A percentile compares a stretch with the other conserved stretches of the same genome.
phyloP scores from a whole-genome alignment of 2,113 vertebrate species.

The Prunella fulvescens region DNA sequence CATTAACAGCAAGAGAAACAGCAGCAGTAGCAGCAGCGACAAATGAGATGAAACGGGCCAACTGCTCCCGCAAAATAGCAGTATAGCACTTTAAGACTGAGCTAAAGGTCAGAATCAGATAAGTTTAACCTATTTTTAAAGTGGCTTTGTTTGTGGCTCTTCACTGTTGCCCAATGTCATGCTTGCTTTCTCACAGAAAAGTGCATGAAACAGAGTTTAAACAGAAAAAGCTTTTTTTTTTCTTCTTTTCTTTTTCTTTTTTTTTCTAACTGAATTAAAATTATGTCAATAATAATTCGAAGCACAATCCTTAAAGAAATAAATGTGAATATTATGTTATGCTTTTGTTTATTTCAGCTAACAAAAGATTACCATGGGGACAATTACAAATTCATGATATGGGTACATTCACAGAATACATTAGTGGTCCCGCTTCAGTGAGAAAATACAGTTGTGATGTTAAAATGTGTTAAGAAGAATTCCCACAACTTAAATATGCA shows the following conservation, averaged over 20 bases:
- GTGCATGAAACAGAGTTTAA: background rate
- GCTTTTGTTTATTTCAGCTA: conserved; percentile 58
- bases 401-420: conserved; percentile 50
- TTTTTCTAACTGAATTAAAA: conserved; percentile 24
- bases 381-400: conserved; percentile 64
- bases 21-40: background rate
- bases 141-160: background rate
- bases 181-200: background rate
- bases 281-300: background rate
- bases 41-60: background rate
- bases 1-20: background rate
- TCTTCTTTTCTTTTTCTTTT: background rate
- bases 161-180: background rate
- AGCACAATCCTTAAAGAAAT: conserved; percentile 10
- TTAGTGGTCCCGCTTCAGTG: conserved; percentile 5
- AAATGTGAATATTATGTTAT: conserved; percentile 27
- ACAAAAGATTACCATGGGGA: conserved; percentile 57
- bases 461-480: conserved; percentile 37
- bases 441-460: conserved; percentile 39
- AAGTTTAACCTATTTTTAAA: background rate
- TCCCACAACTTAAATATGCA: conserved; percentile 54
- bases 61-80: background rate
- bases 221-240: background rate
- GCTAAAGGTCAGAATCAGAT: background rate
- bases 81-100: background rate